Percentiles rank a stretch among this genome's conserved stretches.
phyloP scores from a whole-genome alignment of 1,140 invertebrate genomes.

The Oryctes rhinoceros region DNA sequence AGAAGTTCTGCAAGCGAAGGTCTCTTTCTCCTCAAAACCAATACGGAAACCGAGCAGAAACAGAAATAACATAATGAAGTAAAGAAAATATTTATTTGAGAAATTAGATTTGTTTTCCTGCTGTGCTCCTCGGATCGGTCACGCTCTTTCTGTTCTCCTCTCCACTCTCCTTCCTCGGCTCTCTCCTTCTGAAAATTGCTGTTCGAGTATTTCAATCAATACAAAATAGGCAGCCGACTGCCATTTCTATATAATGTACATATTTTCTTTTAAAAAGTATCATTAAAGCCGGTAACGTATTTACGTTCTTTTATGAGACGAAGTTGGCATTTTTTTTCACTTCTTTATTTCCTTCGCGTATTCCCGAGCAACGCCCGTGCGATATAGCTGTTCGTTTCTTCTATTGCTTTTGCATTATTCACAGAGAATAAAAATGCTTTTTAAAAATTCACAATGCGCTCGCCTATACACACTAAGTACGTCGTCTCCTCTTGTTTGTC shows the following conservation, averaged over 20 bases:
- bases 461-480: constrained; percentile 37
- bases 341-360: constrained; percentile 40
- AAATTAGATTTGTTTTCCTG: constrained; percentile 59
- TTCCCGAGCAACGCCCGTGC: constrained; percentile 25
- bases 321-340: constrained; percentile 29
- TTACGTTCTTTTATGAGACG: constrained; percentile 49
- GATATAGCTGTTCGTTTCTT: constrained; percentile 36
- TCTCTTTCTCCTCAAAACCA: constrained; percentile 45
- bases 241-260: constrained; percentile 51
- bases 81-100: constrained; percentile 60
- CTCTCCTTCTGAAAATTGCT: constrained; percentile 43
- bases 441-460: constrained; percentile 48
- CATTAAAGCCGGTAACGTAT: constrained; percentile 49
- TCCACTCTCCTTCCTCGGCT: constrained; percentile 9
- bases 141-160: constrained; percentile 23
- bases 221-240: constrained; percentile 51
- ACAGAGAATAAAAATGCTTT: constrained; percentile 47
- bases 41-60: constrained; percentile 55
- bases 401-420: constrained; percentile 48
- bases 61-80: constrained; percentile 61
- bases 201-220: constrained; percentile 50
- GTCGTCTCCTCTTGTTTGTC: constrained; percentile 30
- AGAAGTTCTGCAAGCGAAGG: constrained; percentile 53
- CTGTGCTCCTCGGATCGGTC: constrained; percentile 49
- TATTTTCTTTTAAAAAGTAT: constrained; percentile 53